Percentiles rank a stretch among this genome's conserved stretches.
Conservation (phyloP, 1,140 invertebrate species). For the Scaptodrosophila lebanonensis region DNA sequence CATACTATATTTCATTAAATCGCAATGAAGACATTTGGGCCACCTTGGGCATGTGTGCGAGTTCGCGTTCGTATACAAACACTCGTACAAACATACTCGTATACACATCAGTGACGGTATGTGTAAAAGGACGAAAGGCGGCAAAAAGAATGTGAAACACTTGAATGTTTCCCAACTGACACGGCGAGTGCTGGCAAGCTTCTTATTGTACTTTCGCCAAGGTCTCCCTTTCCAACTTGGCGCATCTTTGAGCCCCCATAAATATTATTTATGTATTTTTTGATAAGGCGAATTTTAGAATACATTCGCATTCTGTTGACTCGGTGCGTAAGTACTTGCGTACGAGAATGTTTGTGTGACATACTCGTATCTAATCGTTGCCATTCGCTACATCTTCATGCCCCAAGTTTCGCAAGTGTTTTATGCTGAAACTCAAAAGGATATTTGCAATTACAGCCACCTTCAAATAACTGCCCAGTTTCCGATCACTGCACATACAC, state of each 20-base stretch:
- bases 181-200: slow-evolving; percentile 5
- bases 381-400: slow-evolving; percentile 26
- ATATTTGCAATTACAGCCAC: too few species aligned
- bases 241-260: slow-evolving; percentile 39
- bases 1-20: slow-evolving; percentile 72
- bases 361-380: slow-evolving; percentile 57
- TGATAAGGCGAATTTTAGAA: slow-evolving; percentile 40
- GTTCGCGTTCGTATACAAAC: neutral
- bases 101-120: neutral
- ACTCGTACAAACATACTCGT: neutral
- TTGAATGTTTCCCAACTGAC: slow-evolving; percentile 55
- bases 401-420: too few species aligned
- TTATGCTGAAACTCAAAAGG: too few species aligned
- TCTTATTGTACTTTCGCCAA: too few species aligned
- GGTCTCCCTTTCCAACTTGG: slow-evolving; percentile 37
- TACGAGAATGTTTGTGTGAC: too few species aligned
- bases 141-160: slow-evolving; percentile 67
- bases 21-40: slow-evolving; percentile 64
- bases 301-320: slow-evolving; percentile 3
- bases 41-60: slow-evolving; percentile 7
- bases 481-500: too few species aligned
- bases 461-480: too few species aligned
- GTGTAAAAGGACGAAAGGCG: slow-evolving; percentile 22
- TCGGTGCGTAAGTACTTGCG: too few species aligned
- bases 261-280: slow-evolving; percentile 64